A percentile compares a stretch with the other conserved stretches of the same genome.
Conservation (phyloP, 2,797 vertebrate species). For the Discoglossus pictus region DNA sequence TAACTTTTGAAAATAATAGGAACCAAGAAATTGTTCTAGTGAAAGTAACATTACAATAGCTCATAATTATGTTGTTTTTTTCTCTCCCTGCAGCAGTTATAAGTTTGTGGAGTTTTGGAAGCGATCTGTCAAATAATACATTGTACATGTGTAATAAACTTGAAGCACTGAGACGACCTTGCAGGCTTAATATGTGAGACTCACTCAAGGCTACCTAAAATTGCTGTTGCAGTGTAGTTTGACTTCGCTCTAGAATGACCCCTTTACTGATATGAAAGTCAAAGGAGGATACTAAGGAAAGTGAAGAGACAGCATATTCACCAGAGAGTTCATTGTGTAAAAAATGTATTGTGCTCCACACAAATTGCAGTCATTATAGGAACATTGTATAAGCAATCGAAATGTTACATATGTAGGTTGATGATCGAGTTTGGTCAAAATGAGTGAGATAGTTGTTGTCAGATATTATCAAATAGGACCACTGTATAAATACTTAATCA, state of each 20-base stretch:
- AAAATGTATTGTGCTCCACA: not conserved
- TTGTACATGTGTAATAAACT: slow-evolving; percentile 21
- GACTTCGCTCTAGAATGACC: not conserved
- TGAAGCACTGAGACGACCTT: slow-evolving; percentile 12
- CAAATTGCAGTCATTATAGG: no score
- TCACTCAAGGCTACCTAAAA: slow-evolving; percentile 31
- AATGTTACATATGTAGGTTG: no score
- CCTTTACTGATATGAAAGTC: slow-evolving; percentile 1
- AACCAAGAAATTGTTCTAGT: no score
- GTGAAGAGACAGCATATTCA: not conserved
- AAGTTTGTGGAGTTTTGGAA: not conserved
- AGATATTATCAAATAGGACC: no score
- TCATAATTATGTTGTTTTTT: slow-evolving; percentile 2
- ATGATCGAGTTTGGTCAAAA: no score
- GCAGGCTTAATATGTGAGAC: slow-evolving; percentile 14
- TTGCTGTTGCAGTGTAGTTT: slow-evolving; percentile 8
- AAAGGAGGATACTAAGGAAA: not conserved
- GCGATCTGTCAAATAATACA: slow-evolving; percentile 8
- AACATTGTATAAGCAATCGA: no score
- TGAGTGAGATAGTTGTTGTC: no score
- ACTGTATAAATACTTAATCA: no score
- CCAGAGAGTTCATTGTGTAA: not conserved
- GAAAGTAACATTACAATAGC: slow-evolving; percentile 2
- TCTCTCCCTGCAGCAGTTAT: not conserved
- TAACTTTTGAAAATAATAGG: no score